Evolutionary conservation across 2,888 invertebrate genomes (phyloP).

Genomic region (Tenodera sinensis): DNA sequence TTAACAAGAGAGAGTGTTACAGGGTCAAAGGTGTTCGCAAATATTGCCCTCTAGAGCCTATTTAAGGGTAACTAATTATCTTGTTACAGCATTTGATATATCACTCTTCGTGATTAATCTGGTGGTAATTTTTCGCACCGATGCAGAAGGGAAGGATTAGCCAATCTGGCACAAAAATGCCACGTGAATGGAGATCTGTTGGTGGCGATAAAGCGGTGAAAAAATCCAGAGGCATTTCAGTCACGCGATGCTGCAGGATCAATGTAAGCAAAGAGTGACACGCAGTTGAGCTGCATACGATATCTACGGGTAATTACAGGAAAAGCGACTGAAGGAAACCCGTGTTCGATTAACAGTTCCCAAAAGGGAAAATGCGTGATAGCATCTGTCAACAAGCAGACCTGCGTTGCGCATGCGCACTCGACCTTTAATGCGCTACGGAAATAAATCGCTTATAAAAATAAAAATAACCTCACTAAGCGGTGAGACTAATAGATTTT

Average conservation of each 20-base stretch:
- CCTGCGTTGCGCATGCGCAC: background rate
- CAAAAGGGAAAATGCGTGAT: background rate
- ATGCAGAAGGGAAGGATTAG: background rate
- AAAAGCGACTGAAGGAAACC: background rate
- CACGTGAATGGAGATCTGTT: background rate
- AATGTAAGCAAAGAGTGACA: background rate
- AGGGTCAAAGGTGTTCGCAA: background rate
- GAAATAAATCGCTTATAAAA: background rate
- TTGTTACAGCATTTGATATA: background rate
- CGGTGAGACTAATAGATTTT: background rate
- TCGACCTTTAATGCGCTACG: background rate
- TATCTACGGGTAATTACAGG: background rate
- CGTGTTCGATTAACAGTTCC: background rate
- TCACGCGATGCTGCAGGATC: background rate
- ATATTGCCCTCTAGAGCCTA: background rate
- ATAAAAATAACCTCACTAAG: background rate
- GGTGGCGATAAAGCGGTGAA: background rate
- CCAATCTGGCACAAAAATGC: background rate
- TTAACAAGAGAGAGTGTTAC: background rate
- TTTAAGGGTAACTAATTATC: background rate
- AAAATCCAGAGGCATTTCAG: background rate
- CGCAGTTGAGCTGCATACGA: background rate
- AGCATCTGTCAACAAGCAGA: background rate
- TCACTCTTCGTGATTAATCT: background rate
- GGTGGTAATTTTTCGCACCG: background rate